These are phyloP conservation scores for Neodiprion lecontei DNA, from an alignment of 1,140 invertebrate species.

Conservation along the genomic window DNA sequence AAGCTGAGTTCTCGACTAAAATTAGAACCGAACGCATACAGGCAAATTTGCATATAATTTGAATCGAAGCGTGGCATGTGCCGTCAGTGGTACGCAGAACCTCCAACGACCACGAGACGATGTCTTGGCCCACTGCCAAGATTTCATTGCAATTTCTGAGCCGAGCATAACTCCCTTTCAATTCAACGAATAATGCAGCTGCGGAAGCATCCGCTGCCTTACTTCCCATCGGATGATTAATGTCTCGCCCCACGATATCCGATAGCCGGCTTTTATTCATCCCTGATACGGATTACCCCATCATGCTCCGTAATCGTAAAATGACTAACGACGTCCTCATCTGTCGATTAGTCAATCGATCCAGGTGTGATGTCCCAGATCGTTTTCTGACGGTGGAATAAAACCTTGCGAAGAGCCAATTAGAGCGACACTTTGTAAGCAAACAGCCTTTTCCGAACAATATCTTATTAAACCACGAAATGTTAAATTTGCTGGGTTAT, in stretches of 20 bases:
- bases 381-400: too few species aligned
- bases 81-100: background rate
- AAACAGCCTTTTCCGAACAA: too few species aligned
- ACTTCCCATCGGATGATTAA: background rate
- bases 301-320: background rate
- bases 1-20: background rate
- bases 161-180: slow-evolving; percentile 1
- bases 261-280: background rate
- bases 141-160: background rate
- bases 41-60: slow-evolving; percentile 5
- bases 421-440: too few species aligned
- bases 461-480: too few species aligned
- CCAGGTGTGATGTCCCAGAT: too few species aligned
- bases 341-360: too few species aligned
- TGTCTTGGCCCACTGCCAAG: background rate
- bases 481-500: too few species aligned
- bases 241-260: background rate
- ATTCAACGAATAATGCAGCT: background rate
- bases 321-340: too few species aligned
- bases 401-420: too few species aligned
- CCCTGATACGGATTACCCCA: background rate
- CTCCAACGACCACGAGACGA: background rate
- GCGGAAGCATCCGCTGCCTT: background rate
- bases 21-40: slow-evolving; percentile 2
- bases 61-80: background rate